Evolutionary conservation across 2,888 invertebrate genomes (phyloP).

Genomic region (Drosophila kuntzei): DNA sequence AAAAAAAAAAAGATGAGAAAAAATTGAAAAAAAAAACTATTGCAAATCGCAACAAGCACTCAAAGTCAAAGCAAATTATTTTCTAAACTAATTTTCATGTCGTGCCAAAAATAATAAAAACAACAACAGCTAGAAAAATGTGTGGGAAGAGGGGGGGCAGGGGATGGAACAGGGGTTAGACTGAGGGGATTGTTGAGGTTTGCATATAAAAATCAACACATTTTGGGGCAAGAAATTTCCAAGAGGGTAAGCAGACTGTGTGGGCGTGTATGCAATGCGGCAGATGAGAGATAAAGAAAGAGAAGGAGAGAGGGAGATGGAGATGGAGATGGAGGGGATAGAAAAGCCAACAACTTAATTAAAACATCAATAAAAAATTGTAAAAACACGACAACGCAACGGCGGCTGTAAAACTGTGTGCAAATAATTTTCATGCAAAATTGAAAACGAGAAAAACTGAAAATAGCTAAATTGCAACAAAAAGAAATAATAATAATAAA

Average conservation of each 20-base stretch:
- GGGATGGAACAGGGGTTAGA: background rate
- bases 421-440: conserved; percentile 61
- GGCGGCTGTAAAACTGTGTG: conserved; percentile 54
- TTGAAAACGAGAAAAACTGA: conserved; percentile 53
- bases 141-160: background rate
- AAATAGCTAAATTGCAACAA: conserved; percentile 54
- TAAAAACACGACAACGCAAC: conserved; percentile 59
- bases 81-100: conserved; percentile 80
- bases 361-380: conserved; percentile 79
- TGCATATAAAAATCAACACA: conserved; percentile 46
- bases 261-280: conserved; percentile 22
- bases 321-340: background rate
- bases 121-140: conserved; percentile 29
- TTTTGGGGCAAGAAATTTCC: conserved; percentile 32
- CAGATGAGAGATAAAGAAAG: conserved; percentile 1
- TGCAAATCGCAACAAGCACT: conserved; percentile 78
- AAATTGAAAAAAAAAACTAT: conserved; percentile 24
- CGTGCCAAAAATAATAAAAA: conserved; percentile 81
- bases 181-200: conserved; percentile 15
- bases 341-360: conserved; percentile 74
- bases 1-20: background rate
- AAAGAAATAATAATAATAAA: conserved; percentile 48
- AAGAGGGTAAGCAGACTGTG: conserved; percentile 5
- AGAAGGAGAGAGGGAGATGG: conserved; percentile 5
- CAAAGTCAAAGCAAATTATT: conserved; percentile 80